Conservation (phyloP, 1,140 invertebrate species). For the Probaryconus sp. region DNA sequence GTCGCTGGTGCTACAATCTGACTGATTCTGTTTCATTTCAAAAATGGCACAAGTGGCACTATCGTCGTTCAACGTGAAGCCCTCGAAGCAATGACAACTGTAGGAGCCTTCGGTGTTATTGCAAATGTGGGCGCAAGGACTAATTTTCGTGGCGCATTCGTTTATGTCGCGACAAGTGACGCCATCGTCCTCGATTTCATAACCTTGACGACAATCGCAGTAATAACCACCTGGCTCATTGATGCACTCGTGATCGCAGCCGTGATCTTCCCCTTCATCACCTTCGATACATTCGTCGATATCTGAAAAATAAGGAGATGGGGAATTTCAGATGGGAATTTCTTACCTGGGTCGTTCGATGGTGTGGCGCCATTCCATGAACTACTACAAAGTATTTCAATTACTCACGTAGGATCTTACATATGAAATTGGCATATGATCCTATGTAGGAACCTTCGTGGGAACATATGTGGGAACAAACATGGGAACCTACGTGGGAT, state of each 20-base stretch:
- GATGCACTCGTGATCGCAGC: conserved; percentile 82
- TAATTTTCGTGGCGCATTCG: conserved; percentile 75
- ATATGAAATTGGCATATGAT: too few species aligned
- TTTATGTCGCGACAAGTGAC: conserved; percentile 79
- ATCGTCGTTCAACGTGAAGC: conserved; percentile 64
- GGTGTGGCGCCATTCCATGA: too few species aligned
- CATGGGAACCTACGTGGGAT: too few species aligned
- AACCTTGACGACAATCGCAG: conserved; percentile 80
- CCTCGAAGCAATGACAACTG: conserved; percentile 77
- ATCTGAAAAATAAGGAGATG: conserved; percentile 81
- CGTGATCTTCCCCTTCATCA: conserved; percentile 78
- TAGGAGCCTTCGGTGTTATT: conserved; percentile 76
- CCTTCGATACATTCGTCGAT: conserved; percentile 86
- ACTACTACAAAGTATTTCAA: too few species aligned
- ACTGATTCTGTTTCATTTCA: conserved; percentile 69
- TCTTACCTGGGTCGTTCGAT: too few species aligned
- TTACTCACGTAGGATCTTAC: too few species aligned
- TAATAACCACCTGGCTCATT: conserved; percentile 86
- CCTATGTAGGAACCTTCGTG: too few species aligned
- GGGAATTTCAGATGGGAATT: too few species aligned
- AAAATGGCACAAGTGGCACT: conserved; percentile 54
- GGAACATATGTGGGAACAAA: too few species aligned
- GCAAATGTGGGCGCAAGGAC: conserved; percentile 72
- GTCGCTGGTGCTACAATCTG: too few species aligned
- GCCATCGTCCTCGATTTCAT: conserved; percentile 71